phyloP scores from a whole-genome alignment of 2,113 vertebrate genomes.

The Acrocephalus arundinaceus region DNA sequence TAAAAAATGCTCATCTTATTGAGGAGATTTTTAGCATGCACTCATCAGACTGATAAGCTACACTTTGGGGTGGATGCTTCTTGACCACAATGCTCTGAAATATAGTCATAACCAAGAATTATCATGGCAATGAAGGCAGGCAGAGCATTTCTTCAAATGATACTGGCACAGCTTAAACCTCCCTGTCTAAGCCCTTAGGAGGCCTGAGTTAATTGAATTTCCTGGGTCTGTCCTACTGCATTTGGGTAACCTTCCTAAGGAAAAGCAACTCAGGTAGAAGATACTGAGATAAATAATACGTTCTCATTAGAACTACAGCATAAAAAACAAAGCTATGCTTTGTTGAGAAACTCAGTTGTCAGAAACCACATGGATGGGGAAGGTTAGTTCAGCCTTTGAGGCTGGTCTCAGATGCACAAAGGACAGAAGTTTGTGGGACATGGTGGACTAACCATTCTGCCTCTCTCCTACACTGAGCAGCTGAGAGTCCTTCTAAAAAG shows the following conservation, averaged over 20 bases:
- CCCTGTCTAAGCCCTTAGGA: constrained; percentile 3
- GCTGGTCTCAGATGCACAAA: constrained; percentile 9
- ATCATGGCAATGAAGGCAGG: background rate
- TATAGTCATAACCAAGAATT: background rate
- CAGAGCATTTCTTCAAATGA: background rate
- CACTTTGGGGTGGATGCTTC: background rate
- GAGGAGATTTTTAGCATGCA: background rate
- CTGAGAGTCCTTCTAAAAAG: constrained; percentile 6
- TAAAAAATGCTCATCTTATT: background rate
- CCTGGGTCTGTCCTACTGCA: background rate
- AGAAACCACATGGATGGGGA: constrained; percentile 44
- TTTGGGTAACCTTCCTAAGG: background rate
- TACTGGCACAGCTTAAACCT: background rate
- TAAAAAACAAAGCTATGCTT: constrained; percentile 69
- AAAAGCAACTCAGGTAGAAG: constrained; percentile 2
- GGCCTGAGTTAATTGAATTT: constrained; percentile 1
- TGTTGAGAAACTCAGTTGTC: constrained; percentile 43
- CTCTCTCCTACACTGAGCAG: background rate
- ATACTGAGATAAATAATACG: background rate
- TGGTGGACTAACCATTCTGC: background rate
- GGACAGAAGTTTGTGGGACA: background rate
- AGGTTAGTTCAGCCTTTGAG: background rate
- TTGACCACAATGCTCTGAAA: background rate
- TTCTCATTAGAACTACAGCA: constrained; percentile 48
- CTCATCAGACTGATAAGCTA: background rate